Evolutionary conservation across 2,888 invertebrate genomes (phyloP).

Genomic region (Rhogogaster chlorosoma): DNA sequence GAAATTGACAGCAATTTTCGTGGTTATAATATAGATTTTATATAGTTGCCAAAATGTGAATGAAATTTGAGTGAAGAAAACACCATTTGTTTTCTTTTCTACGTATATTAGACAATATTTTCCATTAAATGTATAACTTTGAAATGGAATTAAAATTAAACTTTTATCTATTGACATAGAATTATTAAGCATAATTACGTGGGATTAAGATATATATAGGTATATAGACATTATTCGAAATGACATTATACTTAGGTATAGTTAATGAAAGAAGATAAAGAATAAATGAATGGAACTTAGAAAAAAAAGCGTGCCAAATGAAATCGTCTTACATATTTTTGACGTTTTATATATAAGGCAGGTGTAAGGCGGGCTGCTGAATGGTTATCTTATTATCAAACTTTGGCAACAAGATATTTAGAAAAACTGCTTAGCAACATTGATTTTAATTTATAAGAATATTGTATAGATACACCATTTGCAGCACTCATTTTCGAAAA

Average conservation of each 20-base stretch:
- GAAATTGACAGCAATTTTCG: background rate
- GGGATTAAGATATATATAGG: background rate
- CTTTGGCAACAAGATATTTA: slow-evolving; percentile 45
- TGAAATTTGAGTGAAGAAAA: background rate
- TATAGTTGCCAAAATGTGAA: background rate
- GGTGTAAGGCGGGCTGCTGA: slow-evolving; percentile 47
- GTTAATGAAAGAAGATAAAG: background rate
- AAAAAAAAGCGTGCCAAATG: slow-evolving; percentile 21
- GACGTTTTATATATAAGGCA: slow-evolving; percentile 33
- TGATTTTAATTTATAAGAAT: slow-evolving; percentile 20
- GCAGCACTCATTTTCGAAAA: slow-evolving; percentile 40
- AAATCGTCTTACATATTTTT: background rate
- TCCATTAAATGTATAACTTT: background rate
- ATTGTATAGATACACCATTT: slow-evolving; percentile 26
- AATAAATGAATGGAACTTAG: background rate
- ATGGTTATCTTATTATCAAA: slow-evolving; percentile 42
- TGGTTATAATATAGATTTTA: background rate
- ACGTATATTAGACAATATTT: background rate
- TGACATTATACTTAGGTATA: background rate
- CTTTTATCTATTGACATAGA: background rate
- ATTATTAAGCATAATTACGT: background rate
- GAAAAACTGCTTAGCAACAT: slow-evolving; percentile 21
- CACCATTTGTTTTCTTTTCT: background rate
- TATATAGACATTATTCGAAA: background rate
- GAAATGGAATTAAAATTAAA: background rate